Evolutionary conservation across 1,140 invertebrate species (phyloP).

Genomic region (Zaprionus capensis): DNA sequence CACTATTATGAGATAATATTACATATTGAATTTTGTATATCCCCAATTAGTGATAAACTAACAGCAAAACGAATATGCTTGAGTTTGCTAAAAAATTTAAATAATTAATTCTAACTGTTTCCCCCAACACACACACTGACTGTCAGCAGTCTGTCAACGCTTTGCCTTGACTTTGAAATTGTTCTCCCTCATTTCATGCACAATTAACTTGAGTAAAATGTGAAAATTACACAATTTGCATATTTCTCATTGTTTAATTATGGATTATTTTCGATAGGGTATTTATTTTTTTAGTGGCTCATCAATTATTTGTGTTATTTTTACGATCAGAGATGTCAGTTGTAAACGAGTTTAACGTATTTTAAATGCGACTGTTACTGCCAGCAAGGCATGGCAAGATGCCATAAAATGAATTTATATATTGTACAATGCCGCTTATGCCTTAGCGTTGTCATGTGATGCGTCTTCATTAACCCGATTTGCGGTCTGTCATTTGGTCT

Average conservation of each 20-base stretch:
- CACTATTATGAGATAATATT: not conserved
- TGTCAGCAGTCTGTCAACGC: not conserved
- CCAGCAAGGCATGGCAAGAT: not conserved
- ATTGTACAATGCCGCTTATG: not conserved
- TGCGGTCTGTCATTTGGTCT: not conserved
- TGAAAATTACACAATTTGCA: constrained; percentile 8
- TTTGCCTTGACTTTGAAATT: not conserved
- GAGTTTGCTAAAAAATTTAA: not conserved
- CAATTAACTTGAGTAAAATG: constrained; percentile 7
- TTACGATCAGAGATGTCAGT: constrained; percentile 23
- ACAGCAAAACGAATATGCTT: not conserved
- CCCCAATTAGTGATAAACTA: not conserved
- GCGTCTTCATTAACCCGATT: not conserved
- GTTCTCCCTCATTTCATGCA: constrained; percentile 4
- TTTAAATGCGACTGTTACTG: not conserved
- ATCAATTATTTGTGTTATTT: constrained; percentile 20
- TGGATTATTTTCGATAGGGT: not conserved
- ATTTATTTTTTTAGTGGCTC: not conserved
- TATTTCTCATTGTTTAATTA: not conserved
- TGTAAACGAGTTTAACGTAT: not conserved
- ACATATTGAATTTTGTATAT: not conserved
- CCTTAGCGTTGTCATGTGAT: not conserved
- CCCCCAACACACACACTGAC: not conserved
- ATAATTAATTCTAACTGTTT: not conserved
- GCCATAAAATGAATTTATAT: not conserved